Evolutionary conservation across 2,888 invertebrate genomes (phyloP).

Genomic region (Eudemis profundana): DNA sequence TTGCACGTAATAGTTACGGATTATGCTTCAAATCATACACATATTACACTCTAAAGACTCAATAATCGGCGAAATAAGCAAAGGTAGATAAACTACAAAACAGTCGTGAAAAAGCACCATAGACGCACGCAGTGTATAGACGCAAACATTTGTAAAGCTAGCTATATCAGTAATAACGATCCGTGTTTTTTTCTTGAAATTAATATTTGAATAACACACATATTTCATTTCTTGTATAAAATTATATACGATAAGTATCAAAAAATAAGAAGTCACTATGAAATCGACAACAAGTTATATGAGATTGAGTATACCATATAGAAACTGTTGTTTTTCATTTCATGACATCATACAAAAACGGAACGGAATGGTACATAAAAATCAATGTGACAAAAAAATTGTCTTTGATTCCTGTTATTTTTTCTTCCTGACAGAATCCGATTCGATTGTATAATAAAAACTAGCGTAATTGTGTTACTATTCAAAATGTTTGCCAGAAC

Average conservation of each 20-base stretch:
- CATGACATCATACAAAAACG: neutral
- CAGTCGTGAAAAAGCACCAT: slow-evolving; percentile 84
- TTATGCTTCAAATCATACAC: slow-evolving; percentile 66
- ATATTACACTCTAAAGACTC: slow-evolving; percentile 71
- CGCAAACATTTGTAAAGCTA: slow-evolving; percentile 38
- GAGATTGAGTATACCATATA: neutral
- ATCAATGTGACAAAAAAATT: slow-evolving; percentile 12
- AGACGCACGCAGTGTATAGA: slow-evolving; percentile 56
- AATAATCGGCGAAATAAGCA: slow-evolving; percentile 82
- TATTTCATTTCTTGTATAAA: neutral
- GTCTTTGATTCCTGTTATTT: neutral
- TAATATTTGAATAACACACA: neutral
- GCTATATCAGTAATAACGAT: slow-evolving; percentile 40
- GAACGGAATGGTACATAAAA: neutral
- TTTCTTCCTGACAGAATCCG: slow-evolving; percentile 17
- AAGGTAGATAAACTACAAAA: slow-evolving; percentile 83
- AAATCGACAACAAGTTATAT: neutral
- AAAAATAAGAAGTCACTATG: neutral
- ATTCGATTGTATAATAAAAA: slow-evolving; percentile 63
- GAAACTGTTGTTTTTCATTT: neutral
- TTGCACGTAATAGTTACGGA: slow-evolving; percentile 60
- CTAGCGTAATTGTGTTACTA: neutral
- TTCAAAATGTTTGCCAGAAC: slow-evolving; percentile 51
- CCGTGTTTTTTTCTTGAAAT: slow-evolving; percentile 23
- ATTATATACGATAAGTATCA: neutral